A percentile compares a stretch with the other conserved stretches of the same genome.
phyloP scores from a whole-genome alignment of 2,797 vertebrate species.

The Sorex maritimensis region DNA sequence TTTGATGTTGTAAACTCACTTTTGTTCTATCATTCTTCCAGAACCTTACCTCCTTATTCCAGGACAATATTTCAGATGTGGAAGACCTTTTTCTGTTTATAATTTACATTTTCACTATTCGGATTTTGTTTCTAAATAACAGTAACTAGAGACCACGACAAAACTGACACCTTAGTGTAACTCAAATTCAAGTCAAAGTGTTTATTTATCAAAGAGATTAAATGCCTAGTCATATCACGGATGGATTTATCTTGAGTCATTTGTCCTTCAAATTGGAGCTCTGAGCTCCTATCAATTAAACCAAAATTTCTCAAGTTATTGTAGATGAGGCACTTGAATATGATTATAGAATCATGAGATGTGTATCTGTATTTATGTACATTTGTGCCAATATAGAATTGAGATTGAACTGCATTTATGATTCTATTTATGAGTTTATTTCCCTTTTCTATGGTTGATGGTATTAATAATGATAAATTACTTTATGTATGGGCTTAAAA shows the following conservation, averaged over 20 bases:
- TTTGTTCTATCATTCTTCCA: constrained; percentile 31
- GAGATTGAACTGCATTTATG: constrained; percentile 8
- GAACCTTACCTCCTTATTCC: constrained; percentile 43
- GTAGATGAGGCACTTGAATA: background rate
- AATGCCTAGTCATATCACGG: constrained; percentile 26
- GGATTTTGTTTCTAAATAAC: constrained; percentile 71
- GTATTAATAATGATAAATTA: constrained; percentile 20
- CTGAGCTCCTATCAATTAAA: constrained; percentile 32
- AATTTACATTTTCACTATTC: constrained; percentile 18
- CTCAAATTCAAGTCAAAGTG: constrained; percentile 18
- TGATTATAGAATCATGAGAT: background rate
- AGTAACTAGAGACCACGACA: constrained; percentile 17
- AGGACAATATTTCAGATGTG: constrained; percentile 40
- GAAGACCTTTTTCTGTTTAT: constrained; percentile 35
- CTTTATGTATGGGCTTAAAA: constrained; percentile 1
- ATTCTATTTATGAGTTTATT: constrained; percentile 35
- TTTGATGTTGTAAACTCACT: constrained; percentile 38
- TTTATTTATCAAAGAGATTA: constrained; percentile 65
- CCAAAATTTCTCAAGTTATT: constrained; percentile 31
- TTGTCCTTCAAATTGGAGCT: constrained; percentile 60
- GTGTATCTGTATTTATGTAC: background rate
- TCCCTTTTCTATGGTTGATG: background rate
- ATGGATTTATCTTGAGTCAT: constrained; percentile 32
- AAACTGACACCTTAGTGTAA: constrained; percentile 59
- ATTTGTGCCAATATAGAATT: background rate